Base-by-base conservation (phyloP, 2,888 invertebrate species). In the Achlya flavicornis region DNA sequence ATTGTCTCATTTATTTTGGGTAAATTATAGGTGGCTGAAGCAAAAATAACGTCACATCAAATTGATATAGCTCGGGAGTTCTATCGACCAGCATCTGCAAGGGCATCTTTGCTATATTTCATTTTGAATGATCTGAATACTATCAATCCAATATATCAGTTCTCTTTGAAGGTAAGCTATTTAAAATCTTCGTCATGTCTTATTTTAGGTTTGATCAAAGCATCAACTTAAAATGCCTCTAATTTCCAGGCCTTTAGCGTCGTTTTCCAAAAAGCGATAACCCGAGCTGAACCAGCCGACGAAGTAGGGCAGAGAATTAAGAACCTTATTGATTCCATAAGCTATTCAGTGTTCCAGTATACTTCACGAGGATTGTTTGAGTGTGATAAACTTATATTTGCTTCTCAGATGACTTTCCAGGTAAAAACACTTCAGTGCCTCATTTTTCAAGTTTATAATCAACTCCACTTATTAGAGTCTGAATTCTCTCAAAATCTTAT, bases 251-350 rank as follows among this genome's bases (percentile, higher is more conserved):
- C 99, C 1, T 99, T 99, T 89, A 98, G 98, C 88, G 98, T 98
- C n/a, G 99, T 99, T 41, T 99, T 99, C 86, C 98, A 98, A 94
- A 98, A 98, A 84, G 99, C 99, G 19, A 98, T 99, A 80, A 97
- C 97, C 58, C 96, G 95, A 83, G 98, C 99, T 0, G 97, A 97
- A 71, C 96, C 97, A 0, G 96, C 97, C 0, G 96, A 96, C 19
- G 96, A 96, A 72, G 97, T 99, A 0, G 94, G 95, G 43, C 92
- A 94, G 66, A 94, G 99, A 76, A 98, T 99, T 19, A 94, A 95
- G 72, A 98, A 98, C 90, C 95, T 99, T 59, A 99, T 99, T 77
- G 98, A 99, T 83, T 97, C 97, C 86, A 99, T 99, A 78, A 97
- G 98, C 46, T 98, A 97, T 87, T 98, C 98, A 1, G 98, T 99